Conservation (phyloP, 1,140 invertebrate species). For the Tetranychus cinnabarinus region DNA sequence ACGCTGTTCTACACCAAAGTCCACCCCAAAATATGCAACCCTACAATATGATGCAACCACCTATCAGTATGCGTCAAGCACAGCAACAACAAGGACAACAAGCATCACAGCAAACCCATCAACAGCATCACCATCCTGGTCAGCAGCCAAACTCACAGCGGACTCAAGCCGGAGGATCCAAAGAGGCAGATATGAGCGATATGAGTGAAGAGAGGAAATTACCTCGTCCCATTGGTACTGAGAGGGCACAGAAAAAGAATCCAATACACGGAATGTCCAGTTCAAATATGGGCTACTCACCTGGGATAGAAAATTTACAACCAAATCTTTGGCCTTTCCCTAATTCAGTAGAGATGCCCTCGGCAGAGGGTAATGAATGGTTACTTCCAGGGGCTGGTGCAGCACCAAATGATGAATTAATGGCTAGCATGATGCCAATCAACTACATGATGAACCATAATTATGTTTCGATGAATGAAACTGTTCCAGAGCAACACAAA, state of each 20-base stretch:
- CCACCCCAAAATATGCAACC: slow-evolving; percentile 1
- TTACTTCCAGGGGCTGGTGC: too few species aligned
- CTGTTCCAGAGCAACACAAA: too few species aligned
- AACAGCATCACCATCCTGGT: background rate
- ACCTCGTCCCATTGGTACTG: slow-evolving; percentile 18
- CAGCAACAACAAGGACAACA: background rate
- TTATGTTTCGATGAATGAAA: too few species aligned
- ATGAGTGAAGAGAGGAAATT: slow-evolving; percentile 13
- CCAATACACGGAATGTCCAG: background rate
- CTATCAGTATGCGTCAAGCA: background rate
- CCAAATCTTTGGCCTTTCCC: too few species aligned
- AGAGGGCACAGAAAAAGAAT: slow-evolving; percentile 13
- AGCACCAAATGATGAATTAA: too few species aligned
- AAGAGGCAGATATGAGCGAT: slow-evolving; percentile 3
- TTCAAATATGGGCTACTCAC: background rate
- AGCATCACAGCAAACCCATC: background rate
- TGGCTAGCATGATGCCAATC: too few species aligned
- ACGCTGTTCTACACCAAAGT: background rate
- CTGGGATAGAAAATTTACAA: background rate
- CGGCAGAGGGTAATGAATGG: too few species aligned
- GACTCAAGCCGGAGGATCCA: background rate
- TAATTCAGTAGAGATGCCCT: too few species aligned
- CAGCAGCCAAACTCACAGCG: background rate
- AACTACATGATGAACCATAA: too few species aligned
- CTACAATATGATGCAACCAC: background rate